Conservation (phyloP, 2,888 invertebrate species). For the Panorpa germanica region DNA sequence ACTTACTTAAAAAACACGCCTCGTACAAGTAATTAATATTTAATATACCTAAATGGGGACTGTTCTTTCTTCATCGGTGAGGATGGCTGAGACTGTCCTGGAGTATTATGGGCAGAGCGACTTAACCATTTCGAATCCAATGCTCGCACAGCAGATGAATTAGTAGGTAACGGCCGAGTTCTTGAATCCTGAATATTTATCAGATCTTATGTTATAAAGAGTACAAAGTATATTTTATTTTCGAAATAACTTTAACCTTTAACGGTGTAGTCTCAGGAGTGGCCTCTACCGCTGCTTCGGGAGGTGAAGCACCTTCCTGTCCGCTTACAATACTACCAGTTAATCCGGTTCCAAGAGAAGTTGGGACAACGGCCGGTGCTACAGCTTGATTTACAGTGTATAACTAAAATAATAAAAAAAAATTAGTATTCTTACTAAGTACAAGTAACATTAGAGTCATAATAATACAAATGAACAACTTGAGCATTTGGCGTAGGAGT, state of each 20-base stretch:
- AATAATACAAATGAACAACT: constrained; percentile 13
- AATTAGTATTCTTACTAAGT: background rate
- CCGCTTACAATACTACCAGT: too few species aligned
- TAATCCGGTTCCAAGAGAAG: too few species aligned
- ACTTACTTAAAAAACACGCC: too few species aligned
- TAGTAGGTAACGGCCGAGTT: constrained; percentile 29
- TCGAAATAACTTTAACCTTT: constrained; percentile 28
- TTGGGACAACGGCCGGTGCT: too few species aligned
- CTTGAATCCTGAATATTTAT: too few species aligned
- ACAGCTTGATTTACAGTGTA: too few species aligned
- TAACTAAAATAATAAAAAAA: constrained; percentile 3
- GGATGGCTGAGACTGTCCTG: constrained; percentile 40
- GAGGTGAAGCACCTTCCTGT: constrained; percentile 49
- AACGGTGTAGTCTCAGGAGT: constrained; percentile 79
- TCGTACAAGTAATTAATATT: too few species aligned
- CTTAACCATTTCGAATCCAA: constrained; percentile 24
- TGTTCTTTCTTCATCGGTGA: constrained; percentile 47
- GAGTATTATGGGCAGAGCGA: constrained; percentile 20
- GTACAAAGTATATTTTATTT: constrained; percentile 1
- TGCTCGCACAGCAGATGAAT: constrained; percentile 46
- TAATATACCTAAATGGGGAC: constrained; percentile 31
- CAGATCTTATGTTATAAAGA: too few species aligned
- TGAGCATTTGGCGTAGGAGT: constrained; percentile 26
- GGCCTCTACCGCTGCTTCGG: constrained; percentile 76
- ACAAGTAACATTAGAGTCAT: constrained; percentile 3